Base-by-base conservation (phyloP, 2,113 vertebrate species). In the Scopus umbretta region DNA sequence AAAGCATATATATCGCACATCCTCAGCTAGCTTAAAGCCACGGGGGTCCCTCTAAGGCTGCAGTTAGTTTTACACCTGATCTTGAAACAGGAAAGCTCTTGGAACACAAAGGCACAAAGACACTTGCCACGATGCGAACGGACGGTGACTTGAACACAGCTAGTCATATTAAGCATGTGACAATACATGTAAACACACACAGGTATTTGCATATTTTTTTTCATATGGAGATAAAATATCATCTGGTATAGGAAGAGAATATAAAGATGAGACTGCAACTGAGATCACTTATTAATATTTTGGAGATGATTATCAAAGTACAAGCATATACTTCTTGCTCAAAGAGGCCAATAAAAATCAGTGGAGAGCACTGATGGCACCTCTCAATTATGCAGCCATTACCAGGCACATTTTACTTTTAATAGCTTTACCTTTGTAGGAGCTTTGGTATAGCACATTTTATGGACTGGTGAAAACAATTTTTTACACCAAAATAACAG, bases 1-100 rank as follows among this genome's bases (percentile, higher is more conserved):
- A 26, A 84, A 45, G 21, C 19, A n/a, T 0, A 12, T 5, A 30
- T 7, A 32, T 0, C 70, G 27, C 29, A 27, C n/a, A 55, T 11
- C 27, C 53, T 55, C 70, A 49, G 73, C 68, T n/a, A 62, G 25
- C 27, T 68, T 52, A 65, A 84, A 86, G 40, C 56, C 43, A 30
- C 0, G 0, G 4, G 30, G 3, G 18, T 6, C 4, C 42, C 38
- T 53, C 61, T 55, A 49, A 62, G 61, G 47, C 40, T 45, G 36
- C 1, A 13, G 2, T 34, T n/a, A 36, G 6, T 36, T 80, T 36
- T 23, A 87, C 17, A 18, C 17, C 30, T 38, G 25, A 49, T 17
- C 43, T 61, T 23, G 21, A 72, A 34, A 58, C 17, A 62, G 58
- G 11, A 38, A 63, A 59, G 40, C 30, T n/a, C 49, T 53, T 45